Base-by-base conservation (phyloP, 2,113 vertebrate genomes). In the Peromyscus polionotus region DNA sequence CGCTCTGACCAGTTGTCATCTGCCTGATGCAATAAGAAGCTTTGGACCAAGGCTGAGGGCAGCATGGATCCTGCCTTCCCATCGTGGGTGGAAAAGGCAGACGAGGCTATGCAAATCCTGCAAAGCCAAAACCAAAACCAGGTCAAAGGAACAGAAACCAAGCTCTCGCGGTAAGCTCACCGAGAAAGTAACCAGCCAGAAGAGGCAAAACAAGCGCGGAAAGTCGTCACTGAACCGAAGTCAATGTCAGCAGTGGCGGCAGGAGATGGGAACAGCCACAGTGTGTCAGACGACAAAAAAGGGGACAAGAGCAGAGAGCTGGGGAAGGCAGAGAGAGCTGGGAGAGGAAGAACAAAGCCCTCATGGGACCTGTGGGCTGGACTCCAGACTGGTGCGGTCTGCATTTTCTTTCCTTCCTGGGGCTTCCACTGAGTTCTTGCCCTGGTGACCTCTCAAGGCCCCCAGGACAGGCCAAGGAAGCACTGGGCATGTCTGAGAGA, bases 361-460 rank as follows among this genome's bases (percentile, higher is more conserved):
- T 14, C 8, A 2, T 0, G 0, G 3, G 0, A n/a, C 54, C 12
- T 10, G 22, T 7, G 0, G 13, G 7, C n/a, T 7, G 36, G 51
- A 5, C 24, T n/a, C 42, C 87, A 48, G 7, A 7, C 6, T 85
- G 28, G 24, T 14, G 0, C 6, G n/a, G 10, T 39, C 39, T 39
- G n/a, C 13, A 4, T 9, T 28, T 7, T 67, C 33, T 61, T 4
- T 33, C 7, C 42, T 51, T 4, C 24, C 6, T 42, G 51, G 24
- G 54, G 31, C 3, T 28, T 31, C 67, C 28, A 14, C 20, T 5
- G 31, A 59, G 14, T 24, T 1, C 12, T 16, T 36, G 33, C 22
- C 54, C 45, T 31, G 16, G 14, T 3, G 19, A 57, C 36, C 51
- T 14, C 42, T 72, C 0, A 4, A 83, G 11, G 12, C 51, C 14